phyloP scores from a whole-genome alignment of 2,888 invertebrate genomes.

The Cantharis rustica region DNA sequence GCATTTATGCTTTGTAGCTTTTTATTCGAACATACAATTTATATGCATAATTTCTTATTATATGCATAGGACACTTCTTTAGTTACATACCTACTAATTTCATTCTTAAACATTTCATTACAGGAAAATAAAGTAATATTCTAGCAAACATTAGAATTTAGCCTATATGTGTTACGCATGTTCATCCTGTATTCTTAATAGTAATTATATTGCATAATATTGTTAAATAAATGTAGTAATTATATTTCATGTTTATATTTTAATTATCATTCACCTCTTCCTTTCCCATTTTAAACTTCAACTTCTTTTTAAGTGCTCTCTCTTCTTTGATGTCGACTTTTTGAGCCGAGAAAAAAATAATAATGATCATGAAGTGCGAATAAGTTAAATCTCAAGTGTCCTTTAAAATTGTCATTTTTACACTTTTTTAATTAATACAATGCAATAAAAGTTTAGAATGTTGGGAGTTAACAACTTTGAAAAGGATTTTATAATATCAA shows the following conservation, averaged over 20 bases:
- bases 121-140: slow-evolving; percentile 42
- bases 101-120: slow-evolving; percentile 6
- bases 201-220: slow-evolving; percentile 53
- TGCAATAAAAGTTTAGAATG: too few species aligned
- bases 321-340: too few species aligned
- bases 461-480: too few species aligned
- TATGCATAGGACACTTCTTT: neutral
- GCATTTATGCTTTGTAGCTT: slow-evolving; percentile 6
- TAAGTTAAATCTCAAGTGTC: too few species aligned
- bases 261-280: neutral
- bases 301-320: too few species aligned
- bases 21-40: slow-evolving; percentile 7
- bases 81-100: neutral
- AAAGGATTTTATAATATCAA: too few species aligned
- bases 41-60: neutral
- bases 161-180: slow-evolving; percentile 57
- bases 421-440: too few species aligned
- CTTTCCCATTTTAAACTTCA: neutral
- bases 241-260: slow-evolving; percentile 39
- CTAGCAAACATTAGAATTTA: slow-evolving; percentile 45
- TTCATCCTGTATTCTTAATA: slow-evolving; percentile 55
- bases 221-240: slow-evolving; percentile 58
- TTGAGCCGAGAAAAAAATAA: too few species aligned
- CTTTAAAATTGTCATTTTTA: too few species aligned
- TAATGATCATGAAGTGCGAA: too few species aligned